Percentiles rank a stretch among this genome's conserved stretches.
phyloP scores from a whole-genome alignment of 2,888 invertebrate genomes.

The Phyllotreta cruciferae region DNA sequence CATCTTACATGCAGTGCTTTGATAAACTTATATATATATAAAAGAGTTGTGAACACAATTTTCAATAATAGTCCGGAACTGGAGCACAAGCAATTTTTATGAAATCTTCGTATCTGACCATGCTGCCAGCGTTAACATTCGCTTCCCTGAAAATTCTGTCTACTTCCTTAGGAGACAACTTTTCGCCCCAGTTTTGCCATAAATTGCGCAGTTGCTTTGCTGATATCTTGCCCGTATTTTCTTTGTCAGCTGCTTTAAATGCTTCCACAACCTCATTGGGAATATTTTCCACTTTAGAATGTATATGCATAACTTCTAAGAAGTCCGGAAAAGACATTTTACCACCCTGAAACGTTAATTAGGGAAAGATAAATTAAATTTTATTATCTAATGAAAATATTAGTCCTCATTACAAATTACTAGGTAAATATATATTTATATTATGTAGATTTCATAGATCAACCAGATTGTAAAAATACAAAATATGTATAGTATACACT shows the following conservation, averaged over 20 bases:
- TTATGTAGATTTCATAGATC: background rate
- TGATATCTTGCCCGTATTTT: constrained; percentile 76
- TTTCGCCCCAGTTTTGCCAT: constrained; percentile 92
- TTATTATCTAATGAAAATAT: too few relatives aligned
- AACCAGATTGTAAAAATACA: too few relatives aligned
- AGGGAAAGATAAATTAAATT: too few relatives aligned
- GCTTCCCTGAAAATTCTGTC: constrained; percentile 93
- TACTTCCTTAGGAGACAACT: constrained; percentile 76
- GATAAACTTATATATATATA: background rate
- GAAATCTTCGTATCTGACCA: constrained; percentile 89
- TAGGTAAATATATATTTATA: background rate
- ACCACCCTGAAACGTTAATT: constrained; percentile 67
- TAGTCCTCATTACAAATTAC: background rate
- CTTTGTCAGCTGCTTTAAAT: constrained; percentile 84
- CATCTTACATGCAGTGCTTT: background rate
- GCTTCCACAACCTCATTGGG: constrained; percentile 88
- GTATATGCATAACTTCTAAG: constrained; percentile 92
- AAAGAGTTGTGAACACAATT: background rate
- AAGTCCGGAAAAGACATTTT: constrained; percentile 96
- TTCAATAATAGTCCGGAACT: constrained; percentile 90
- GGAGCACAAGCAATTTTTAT: constrained; percentile 92
- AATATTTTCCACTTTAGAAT: constrained; percentile 82
- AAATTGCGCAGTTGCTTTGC: constrained; percentile 85
- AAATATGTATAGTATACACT: too few relatives aligned
- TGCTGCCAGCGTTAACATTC: constrained; percentile 80